Evolutionary conservation across 2,797 vertebrate genomes (phyloP), one percentile per base, ranked within the genome.

Genomic region (Sciurus carolinensis): DNA sequence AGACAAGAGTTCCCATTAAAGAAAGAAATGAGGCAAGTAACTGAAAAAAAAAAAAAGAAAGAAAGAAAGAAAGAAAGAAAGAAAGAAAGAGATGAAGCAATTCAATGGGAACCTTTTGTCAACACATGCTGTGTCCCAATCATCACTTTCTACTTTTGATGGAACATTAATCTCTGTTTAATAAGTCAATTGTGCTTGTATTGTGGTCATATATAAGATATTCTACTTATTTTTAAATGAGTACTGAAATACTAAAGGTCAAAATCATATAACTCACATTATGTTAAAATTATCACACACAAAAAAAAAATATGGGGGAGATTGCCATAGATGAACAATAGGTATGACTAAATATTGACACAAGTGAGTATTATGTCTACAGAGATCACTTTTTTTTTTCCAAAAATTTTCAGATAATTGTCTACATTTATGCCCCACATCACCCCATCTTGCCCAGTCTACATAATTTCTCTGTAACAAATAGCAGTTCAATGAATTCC

Each of bases 221-320:
- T 59, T 13, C 1, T 93, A 69, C 77, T 82, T 69, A 69, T 90
- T 87, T 90, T 91, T 64, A 90, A 82, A 54, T 66, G 15, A 92
- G 87, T 50, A 92, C 0, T 44, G n/a, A 82, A 33, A 79, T 39
- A n/a, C 10, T 9, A 91, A 80, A 42, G 47, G 24, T 39, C 24
- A 72, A 96, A 94, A 94, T 77, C 69, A 59, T 30, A 9, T 86
- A 80, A 30, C 39, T 75, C 7, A 10, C 2, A 87, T 59, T 84
- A 30, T 90, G 7, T 64, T 90, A 79, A 94, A 95, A 95, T 94
- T 90, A 67, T 10, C 73, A 64, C 4, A 36, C n/a, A 36, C 2
- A 39, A n/a, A 36, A 87, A 94, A 20, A 50, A 17, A 30, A 1
- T 11, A 22, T 13, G 0, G 20, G 9, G 15, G 33, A 52, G 15